A percentile compares a stretch with the other conserved stretches of the same genome.
Evolutionary conservation across 2,888 invertebrate genomes (phyloP).

Genomic region (Drosophila limbata): DNA sequence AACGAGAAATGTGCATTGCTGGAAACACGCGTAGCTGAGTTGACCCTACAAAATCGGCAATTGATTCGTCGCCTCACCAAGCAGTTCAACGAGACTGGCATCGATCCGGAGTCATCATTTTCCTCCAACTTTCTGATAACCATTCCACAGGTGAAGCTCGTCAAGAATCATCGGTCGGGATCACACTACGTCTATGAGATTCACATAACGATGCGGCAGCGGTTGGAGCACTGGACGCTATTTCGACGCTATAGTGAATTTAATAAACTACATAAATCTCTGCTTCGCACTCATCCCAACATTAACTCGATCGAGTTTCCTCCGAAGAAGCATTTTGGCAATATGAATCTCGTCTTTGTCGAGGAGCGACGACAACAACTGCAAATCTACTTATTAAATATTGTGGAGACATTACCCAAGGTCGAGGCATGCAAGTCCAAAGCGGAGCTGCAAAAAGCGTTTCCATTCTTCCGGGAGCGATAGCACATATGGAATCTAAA

Average conservation of each 20-base stretch:
- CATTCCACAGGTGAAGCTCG: slow-evolving; percentile 83
- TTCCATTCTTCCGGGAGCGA: slow-evolving; percentile 94
- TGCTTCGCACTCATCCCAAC: slow-evolving; percentile 92
- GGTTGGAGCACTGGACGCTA: slow-evolving; percentile 96
- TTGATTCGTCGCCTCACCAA: slow-evolving; percentile 81
- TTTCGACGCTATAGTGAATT: slow-evolving; percentile 97
- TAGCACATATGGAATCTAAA: slow-evolving; percentile 24
- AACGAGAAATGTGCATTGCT: slow-evolving; percentile 82
- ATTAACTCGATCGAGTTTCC: slow-evolving; percentile 95
- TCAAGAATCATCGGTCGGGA: slow-evolving; percentile 66
- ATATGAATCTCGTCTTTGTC: slow-evolving; percentile 94
- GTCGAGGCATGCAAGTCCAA: slow-evolving; percentile 91
- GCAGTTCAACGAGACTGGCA: slow-evolving; percentile 80
- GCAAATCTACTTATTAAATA: slow-evolving; percentile 94
- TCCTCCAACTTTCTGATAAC: slow-evolving; percentile 83
- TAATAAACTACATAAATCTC: slow-evolving; percentile 92
- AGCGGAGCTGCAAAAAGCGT: slow-evolving; percentile 90
- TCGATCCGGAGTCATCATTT: slow-evolving; percentile 80
- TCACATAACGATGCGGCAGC: slow-evolving; percentile 83
- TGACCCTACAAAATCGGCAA: slow-evolving; percentile 83
- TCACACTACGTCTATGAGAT: slow-evolving; percentile 84
- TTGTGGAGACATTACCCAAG: slow-evolving; percentile 92
- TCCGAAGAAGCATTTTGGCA: slow-evolving; percentile 96
- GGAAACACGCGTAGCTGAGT: slow-evolving; percentile 83
- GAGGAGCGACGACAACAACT: slow-evolving; percentile 94